Base-by-base conservation (phyloP, 2,797 vertebrate species). In the Hoplostethus mediterraneus region DNA sequence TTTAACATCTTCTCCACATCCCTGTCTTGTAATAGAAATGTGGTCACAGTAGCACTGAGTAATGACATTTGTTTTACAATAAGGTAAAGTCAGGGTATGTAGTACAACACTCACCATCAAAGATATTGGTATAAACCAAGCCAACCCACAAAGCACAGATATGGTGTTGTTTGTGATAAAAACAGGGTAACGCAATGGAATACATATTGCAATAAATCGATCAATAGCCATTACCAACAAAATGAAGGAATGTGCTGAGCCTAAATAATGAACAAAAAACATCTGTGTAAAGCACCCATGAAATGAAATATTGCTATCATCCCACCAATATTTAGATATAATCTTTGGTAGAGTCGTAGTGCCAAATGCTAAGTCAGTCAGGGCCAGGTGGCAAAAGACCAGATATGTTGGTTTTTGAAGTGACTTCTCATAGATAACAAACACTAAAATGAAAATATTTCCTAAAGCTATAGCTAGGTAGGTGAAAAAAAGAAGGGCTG, bases 31-130 rank as follows among this genome's bases (percentile, higher is more conserved):
- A 33, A 95, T 82, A 0, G 91, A 86, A 1, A 86, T 71, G 53
- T 93, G 92, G 68, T 95, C 92, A 68, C 93, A 94, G 66, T 93
- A 95, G 56, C 94, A 94, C 53, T 95, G 92, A 2, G 33, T 3
- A 57, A 68, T 79, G 44, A 74, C 4, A 16, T 63, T 67, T 40
- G 38, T 2, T 40, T 40, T 11, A 40, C 38, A 40, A 65, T 82
- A 95, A n/a, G 76, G 58, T 51, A 95, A 67, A 21, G 77, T 73
- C 0, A 94, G 61, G 1, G 68, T 85, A 45, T 88, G 87, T 0
- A 73, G 6, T 0, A 94, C 77, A 56, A 81, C 0, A 0, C 40
- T 12, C 1, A 81, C 3, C 80, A 90, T 58, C 13, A 87, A 12
- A 63, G 63, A 76, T 36, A 87, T 56, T 76, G 75, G 91, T 73